These are phyloP conservation scores for Agonopterix subpropinquella DNA, from an alignment of 2,888 invertebrate species.

Conservation along the genomic window DNA sequence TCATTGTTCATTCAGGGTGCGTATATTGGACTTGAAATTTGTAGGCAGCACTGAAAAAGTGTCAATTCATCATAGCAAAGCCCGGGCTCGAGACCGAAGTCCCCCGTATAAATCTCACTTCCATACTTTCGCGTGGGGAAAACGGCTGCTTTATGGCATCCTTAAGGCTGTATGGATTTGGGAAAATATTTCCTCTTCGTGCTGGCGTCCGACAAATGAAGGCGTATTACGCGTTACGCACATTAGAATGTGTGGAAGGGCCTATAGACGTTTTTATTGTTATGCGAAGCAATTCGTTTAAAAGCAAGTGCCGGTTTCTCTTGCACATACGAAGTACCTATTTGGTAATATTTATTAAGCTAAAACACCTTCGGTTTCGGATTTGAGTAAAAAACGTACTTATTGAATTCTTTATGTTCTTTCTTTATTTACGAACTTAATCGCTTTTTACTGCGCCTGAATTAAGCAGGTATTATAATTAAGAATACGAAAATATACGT, in stretches of 20 bases:
- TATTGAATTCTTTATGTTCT: constrained; percentile 17
- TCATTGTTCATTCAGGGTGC: constrained; percentile 71
- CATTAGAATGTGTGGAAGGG: constrained; percentile 73
- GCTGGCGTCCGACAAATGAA: constrained; percentile 72
- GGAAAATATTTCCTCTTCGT: constrained; percentile 74
- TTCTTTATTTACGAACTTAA: neutral
- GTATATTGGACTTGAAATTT: constrained; percentile 72
- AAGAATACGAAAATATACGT: neutral
- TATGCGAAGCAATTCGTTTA: constrained; percentile 74
- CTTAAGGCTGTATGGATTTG: constrained; percentile 77
- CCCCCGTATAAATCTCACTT: constrained; percentile 74
- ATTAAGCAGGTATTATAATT: too few species aligned
- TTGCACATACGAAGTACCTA: constrained; percentile 66
- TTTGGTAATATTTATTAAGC: constrained; percentile 68
- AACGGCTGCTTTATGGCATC: constrained; percentile 75
- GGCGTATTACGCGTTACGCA: constrained; percentile 41
- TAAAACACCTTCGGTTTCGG: constrained; percentile 38
- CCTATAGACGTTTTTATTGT: constrained; percentile 71
- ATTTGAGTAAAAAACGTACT: constrained; percentile 39
- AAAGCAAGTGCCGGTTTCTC: constrained; percentile 65
- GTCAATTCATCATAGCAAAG: constrained; percentile 75
- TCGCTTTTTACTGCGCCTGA: too few species aligned
- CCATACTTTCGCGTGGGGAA: constrained; percentile 74
- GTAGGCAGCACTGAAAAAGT: constrained; percentile 71
- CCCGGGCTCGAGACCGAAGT: constrained; percentile 67